Evolutionary conservation across 2,888 invertebrate genomes (phyloP), one percentile per base, ranked within the genome.

Genomic region (Nipponacmea schrenckii): DNA sequence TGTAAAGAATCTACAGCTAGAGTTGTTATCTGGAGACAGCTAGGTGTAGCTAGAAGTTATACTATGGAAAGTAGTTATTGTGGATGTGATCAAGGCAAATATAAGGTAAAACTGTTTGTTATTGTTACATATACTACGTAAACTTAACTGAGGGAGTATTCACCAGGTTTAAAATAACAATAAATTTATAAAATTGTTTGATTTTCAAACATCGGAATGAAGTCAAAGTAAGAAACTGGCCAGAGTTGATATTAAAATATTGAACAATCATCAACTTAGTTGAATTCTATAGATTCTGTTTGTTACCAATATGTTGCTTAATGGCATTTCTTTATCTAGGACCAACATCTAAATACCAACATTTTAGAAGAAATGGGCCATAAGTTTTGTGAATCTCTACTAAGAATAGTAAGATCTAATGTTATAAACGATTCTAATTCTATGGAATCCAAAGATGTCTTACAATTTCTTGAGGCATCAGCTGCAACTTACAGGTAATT

Each of bases 11-110:
- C 94, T 75, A 95, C 95, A 2, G 95, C 95, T 5, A 91, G 96
- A 65, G 94, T 96, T 77, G 94, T 95, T 0, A 92, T 95, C 71
- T 96, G 95, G 95, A 90, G 95, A 68, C 94, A 95, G 87, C 93
- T 95, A 76, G 93, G 93, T 24, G 93, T 96, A 72, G 90, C 92
- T 64, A 91, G 94, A 75, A 91, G 92, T 72, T 95, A 95, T 90
- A 96, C 96, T 45, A 93, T 96, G 92, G 96, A 96, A 89, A 94
- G 94, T 70, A 94, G 94, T 68, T 95, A 94, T 89, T 95, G 94
- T 85, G 95, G 95, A 62, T 94, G 93, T 86, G 94, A 95, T 83
- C 91, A 93, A 83, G 94, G 95, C 48, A 91, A 92, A 20, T 93
- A 92, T 84, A 92, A 92, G 91, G 93, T 93, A 74, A 62, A 73